Evolutionary conservation across 2,888 invertebrate species (phyloP).

Genomic region (Eulithis prunata): DNA sequence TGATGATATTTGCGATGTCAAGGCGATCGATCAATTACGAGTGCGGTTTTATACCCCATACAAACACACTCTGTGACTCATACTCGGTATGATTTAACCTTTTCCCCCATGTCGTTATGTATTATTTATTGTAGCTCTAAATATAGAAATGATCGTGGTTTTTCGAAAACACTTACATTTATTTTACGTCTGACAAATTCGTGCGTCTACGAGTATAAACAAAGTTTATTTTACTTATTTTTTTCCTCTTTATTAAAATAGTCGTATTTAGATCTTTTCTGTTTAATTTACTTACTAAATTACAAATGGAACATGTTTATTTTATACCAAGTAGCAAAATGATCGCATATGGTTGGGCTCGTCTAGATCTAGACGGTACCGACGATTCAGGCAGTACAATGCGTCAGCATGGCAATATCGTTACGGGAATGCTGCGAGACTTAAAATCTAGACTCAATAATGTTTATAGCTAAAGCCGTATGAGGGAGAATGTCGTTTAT

Average conservation of each 20-base stretch:
- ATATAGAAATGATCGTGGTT: background rate
- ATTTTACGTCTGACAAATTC: background rate
- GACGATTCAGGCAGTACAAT: background rate
- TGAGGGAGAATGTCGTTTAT: constrained; percentile 1
- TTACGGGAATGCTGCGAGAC: background rate
- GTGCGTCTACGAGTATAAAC: background rate
- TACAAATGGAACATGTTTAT: too few species aligned
- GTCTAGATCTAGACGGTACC: background rate
- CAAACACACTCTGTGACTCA: constrained; percentile 13
- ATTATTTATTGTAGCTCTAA: background rate
- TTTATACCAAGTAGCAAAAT: background rate
- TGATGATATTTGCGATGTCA: constrained; percentile 8
- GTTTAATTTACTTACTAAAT: too few species aligned
- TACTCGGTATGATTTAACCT: constrained; percentile 5
- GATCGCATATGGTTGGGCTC: background rate
- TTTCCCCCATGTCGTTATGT: constrained; percentile 4
- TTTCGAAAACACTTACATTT: background rate
- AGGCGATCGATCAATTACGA: constrained; percentile 3
- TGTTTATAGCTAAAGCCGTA: background rate
- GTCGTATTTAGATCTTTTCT: too few species aligned
- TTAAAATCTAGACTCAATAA: background rate
- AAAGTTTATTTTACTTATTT: background rate
- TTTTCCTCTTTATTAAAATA: background rate
- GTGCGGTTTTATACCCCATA: constrained; percentile 8
- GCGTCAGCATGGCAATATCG: constrained; percentile 2